Conservation (phyloP, 2,113 vertebrate species). For the Onychorhynchus coronatus region DNA sequence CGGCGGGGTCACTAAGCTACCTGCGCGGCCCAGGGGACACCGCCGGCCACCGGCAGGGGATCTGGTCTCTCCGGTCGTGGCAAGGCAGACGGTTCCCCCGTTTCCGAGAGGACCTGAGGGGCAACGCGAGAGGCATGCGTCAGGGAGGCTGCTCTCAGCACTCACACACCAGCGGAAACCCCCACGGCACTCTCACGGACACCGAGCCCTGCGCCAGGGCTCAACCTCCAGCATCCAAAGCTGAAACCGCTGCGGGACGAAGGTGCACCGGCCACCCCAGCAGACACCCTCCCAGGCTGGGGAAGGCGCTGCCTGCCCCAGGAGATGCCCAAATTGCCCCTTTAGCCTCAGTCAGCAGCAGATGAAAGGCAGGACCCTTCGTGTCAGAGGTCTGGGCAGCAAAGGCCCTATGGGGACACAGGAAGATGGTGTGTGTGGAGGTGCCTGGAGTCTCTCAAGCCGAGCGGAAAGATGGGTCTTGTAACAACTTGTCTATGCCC, state of each 20-base stretch:
- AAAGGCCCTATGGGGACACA: not conserved
- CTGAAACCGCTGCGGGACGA: not conserved
- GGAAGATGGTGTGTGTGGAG: not conserved
- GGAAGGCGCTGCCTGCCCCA: not conserved
- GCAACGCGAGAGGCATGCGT: constrained; percentile 11
- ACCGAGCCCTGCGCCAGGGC: not conserved
- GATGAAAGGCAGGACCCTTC: not conserved
- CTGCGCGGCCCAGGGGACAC: constrained; percentile 33
- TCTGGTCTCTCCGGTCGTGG: constrained; percentile 10
- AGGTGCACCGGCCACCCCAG: not conserved
- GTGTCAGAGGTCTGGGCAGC: not conserved
- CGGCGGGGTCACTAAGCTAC: constrained; percentile 28
- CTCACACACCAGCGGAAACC: not conserved
- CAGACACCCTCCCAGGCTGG: not conserved
- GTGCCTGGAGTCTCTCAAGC: not conserved
- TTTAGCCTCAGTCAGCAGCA: not conserved
- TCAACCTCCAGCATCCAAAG: constrained; percentile 6
- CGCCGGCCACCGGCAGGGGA: constrained; percentile 16
- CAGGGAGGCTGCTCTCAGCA: not conserved
- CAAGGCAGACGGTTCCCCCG: constrained; percentile 13
- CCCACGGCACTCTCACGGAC: not conserved
- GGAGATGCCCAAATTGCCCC: not conserved
- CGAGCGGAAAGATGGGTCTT: not conserved
- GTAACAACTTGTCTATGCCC: not conserved
- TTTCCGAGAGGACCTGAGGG: constrained; percentile 28